Evolutionary conservation across 2,113 vertebrate species (phyloP), one percentile per base, ranked within the genome.

Genomic region (Syrrhaptes paradoxus): DNA sequence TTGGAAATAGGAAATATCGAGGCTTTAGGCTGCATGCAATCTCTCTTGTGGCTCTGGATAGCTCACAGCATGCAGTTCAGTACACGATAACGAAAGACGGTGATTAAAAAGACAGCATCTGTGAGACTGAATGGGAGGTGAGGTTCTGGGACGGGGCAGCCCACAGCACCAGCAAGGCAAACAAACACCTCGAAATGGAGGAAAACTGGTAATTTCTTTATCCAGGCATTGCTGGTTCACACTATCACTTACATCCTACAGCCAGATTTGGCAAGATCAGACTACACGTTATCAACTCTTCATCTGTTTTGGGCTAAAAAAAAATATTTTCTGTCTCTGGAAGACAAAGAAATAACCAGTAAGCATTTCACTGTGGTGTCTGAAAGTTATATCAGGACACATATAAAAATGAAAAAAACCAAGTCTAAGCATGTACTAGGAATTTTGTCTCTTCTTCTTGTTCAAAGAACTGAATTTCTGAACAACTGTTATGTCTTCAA

Each of bases 11-110:
- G 19, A 54, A 78, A 38, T 17, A 29, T 3, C 1, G 9, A 7
- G 28, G 24, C 28, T 63, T 45, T 52, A 19, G 25, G 31, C 25
- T 48, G 29, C 6, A 2, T 3, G 48, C 20, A 9, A 15, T 22
- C 24, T 31, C 34, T 41, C 48, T 11, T 13, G 2, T 48, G 12
- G 6, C n/a, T 41, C 7, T 25, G 34, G 62, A 9, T n/a, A 59
- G 51, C 48, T 24, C 24, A 6, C n/a, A 46, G 13, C 63, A 61
- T 5, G 9, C 13, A 13, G 8, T 52, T 45, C 57, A 19, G 31
- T 7, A 14, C 2, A 11, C 0, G 11, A 11, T 34, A 61, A 54
- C 9, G 38, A 55, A 63, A 79, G 1, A 10, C 0, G 18, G 4
- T 3, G 6, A 20, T 25, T 52, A 31, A 20, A 34, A 38, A 58